These are phyloP conservation scores for Cecidostiba fungosa DNA, from an alignment of 2,888 invertebrate species.

Conservation along the genomic window DNA sequence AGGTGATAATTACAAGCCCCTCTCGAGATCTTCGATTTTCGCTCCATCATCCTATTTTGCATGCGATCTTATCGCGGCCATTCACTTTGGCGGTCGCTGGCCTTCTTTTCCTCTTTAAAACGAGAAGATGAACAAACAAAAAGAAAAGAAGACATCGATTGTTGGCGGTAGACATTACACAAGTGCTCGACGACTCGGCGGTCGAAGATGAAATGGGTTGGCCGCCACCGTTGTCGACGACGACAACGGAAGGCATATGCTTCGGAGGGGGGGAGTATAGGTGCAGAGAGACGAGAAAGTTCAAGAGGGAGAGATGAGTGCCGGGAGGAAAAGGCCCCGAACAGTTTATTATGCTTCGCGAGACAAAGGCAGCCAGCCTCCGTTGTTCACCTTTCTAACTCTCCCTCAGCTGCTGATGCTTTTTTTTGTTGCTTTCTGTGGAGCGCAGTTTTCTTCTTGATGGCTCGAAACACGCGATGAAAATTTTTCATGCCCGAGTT, in stretches of 20 bases:
- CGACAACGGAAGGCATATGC: conserved; percentile 9
- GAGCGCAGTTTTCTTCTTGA: not conserved
- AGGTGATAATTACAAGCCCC: conserved; percentile 2
- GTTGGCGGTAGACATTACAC: conserved; percentile 30
- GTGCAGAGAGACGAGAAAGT: not conserved
- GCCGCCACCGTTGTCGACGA: not conserved
- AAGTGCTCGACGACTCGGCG: conserved; percentile 3
- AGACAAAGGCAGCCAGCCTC: conserved; percentile 45
- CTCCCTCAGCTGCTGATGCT: not conserved
- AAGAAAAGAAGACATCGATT: conserved; percentile 13
- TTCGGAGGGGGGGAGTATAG: not conserved
- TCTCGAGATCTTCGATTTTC: not conserved
- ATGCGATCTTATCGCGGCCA: not conserved
- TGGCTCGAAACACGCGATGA: not conserved
- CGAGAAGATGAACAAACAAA: not conserved
- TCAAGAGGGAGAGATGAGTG: conserved; percentile 37
- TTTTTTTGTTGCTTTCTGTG: conserved; percentile 5
- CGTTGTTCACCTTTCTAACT: conserved; percentile 46
- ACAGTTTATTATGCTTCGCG: conserved; percentile 57
- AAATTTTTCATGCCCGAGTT: not conserved
- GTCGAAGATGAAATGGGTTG: not conserved
- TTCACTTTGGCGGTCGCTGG: not conserved
- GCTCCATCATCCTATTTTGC: not conserved
- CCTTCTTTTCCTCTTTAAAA: not conserved
- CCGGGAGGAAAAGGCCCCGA: conserved; percentile 33